Conservation (phyloP, 1,140 invertebrate genomes). For the Chlorops oryzae region DNA sequence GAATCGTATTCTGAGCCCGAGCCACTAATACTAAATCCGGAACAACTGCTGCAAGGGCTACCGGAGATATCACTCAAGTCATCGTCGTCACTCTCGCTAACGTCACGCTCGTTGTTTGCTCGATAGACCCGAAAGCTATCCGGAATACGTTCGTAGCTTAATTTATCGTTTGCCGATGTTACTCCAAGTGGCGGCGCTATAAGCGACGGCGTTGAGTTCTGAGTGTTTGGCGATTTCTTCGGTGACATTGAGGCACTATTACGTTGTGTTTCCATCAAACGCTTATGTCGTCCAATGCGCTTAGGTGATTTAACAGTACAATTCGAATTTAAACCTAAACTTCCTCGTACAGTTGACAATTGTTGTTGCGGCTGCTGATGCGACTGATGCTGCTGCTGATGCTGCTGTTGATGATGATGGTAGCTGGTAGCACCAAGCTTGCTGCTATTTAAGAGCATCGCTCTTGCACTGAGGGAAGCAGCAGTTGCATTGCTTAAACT, state of each 20-base stretch:
- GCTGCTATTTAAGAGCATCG: too few species aligned
- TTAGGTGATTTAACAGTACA: constrained; percentile 37
- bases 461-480: too few species aligned
- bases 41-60: constrained; percentile 46
- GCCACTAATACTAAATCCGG: constrained; percentile 39
- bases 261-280: constrained; percentile 25
- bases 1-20: constrained; percentile 43
- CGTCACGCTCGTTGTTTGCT: constrained; percentile 39
- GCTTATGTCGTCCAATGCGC: constrained; percentile 35
- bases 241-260: constrained; percentile 39
- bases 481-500: too few species aligned
- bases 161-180: constrained; percentile 19
- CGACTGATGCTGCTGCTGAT: constrained; percentile 34
- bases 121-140: constrained; percentile 46
- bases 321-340: constrained; percentile 11
- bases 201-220: constrained; percentile 2
- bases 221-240: constrained; percentile 40
- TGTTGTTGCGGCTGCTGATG: constrained; percentile 16
- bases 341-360: constrained; percentile 12
- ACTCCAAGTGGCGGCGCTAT: constrained; percentile 1
- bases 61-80: constrained; percentile 34
- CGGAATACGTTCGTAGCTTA: constrained; percentile 41
- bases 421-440: constrained; percentile 49
- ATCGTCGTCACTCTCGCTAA: constrained; percentile 40
- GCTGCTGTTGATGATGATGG: constrained; percentile 42